Evolutionary conservation across 2,888 invertebrate species (phyloP).

Genomic region (Crioceris asparagi): DNA sequence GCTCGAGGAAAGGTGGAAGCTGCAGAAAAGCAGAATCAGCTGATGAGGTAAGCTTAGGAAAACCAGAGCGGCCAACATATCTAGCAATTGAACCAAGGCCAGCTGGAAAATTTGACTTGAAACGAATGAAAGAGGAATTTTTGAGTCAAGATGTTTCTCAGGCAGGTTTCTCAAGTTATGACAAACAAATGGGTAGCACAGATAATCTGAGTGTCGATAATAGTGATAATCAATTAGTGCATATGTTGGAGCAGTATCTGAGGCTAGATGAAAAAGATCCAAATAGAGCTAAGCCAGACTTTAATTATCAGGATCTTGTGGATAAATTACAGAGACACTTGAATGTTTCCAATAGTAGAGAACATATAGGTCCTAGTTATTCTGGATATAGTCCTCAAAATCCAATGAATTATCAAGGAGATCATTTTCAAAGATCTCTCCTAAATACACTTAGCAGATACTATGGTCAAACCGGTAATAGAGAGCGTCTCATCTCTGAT

Average conservation of each 20-base stretch:
- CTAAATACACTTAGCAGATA: conserved; percentile 58
- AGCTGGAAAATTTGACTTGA: conserved; percentile 56
- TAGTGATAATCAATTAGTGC: conserved; percentile 39
- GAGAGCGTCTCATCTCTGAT: conserved; percentile 60
- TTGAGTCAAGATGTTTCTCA: conserved; percentile 41
- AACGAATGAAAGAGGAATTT: conserved; percentile 58
- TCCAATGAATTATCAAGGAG: conserved; percentile 33
- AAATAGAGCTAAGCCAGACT: conserved; percentile 19
- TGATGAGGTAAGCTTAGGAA: conserved; percentile 47
- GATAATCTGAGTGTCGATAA: not conserved
- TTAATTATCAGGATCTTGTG: conserved; percentile 54
- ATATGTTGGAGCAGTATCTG: conserved; percentile 57
- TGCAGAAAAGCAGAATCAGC: conserved; percentile 56
- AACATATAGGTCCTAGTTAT: too few relatives aligned
- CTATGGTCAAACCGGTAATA: conserved; percentile 52
- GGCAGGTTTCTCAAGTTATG: conserved; percentile 15
- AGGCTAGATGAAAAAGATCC: conserved; percentile 38
- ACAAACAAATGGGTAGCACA: conserved; percentile 10
- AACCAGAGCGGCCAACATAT: conserved; percentile 36
- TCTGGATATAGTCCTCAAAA: not conserved
- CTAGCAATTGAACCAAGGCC: conserved; percentile 27
- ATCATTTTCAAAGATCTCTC: conserved; percentile 48
- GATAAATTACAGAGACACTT: conserved; percentile 52
- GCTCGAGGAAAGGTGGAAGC: conserved; percentile 51
- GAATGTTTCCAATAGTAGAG: conserved; percentile 25